phyloP scores from a whole-genome alignment of 2,888 invertebrate genomes.

The Limnephilus marmoratus region DNA sequence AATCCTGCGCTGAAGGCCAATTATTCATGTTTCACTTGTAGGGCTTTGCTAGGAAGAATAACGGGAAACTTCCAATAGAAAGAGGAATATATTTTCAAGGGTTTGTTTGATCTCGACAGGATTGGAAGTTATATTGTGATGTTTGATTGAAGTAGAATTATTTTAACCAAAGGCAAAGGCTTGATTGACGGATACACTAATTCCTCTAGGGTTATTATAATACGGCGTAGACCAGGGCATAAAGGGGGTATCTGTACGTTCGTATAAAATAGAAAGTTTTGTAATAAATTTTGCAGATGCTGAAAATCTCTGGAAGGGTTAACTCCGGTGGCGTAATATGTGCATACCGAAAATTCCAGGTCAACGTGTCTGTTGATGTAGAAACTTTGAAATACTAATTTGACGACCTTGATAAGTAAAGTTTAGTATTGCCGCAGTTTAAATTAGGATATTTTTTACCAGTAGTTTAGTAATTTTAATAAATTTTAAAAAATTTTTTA shows the following conservation, averaged over 20 bases:
- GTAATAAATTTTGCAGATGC: no score
- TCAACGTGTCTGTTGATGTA: background rate
- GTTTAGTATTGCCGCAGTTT: no score
- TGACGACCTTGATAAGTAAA: no score
- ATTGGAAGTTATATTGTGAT: background rate
- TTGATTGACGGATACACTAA: background rate
- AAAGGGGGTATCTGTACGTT: background rate
- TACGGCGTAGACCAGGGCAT: background rate
- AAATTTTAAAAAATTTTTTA: no score
- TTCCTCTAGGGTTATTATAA: background rate
- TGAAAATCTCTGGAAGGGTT: no score
- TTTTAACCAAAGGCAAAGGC: background rate
- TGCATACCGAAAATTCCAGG: background rate
- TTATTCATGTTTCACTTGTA: slow-evolving; percentile 31
- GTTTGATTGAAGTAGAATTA: background rate
- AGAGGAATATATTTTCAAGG: background rate
- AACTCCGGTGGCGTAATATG: background rate
- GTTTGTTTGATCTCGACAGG: background rate
- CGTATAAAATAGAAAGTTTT: background rate
- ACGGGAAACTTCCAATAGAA: background rate
- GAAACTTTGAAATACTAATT: background rate
- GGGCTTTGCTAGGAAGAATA: background rate
- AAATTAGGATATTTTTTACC: no score
- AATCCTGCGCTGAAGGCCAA: slow-evolving; percentile 26
- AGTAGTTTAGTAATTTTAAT: no score